Conservation (phyloP, 1,140 invertebrate genomes). For the Drosophila lacertosa region DNA sequence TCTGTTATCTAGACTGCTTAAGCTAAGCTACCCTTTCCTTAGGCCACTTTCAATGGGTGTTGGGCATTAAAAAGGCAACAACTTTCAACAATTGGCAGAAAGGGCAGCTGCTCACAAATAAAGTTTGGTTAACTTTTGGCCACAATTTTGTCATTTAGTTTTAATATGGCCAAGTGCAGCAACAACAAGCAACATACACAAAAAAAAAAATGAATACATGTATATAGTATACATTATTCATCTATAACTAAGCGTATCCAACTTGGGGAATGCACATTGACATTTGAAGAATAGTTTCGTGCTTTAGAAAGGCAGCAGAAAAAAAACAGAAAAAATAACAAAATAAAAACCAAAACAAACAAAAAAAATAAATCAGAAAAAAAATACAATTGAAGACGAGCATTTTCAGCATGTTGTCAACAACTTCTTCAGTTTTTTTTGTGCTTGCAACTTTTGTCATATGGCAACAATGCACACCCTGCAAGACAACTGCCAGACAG, state of each 20-base stretch:
- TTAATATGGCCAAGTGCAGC: conserved; percentile 27
- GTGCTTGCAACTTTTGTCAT: conserved; percentile 33
- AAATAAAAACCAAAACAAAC: too few species aligned
- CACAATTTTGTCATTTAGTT: conserved; percentile 36
- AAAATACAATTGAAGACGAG: conserved; percentile 39
- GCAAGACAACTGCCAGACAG: neutral
- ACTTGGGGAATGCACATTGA: conserved; percentile 62
- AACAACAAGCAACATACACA: conserved; percentile 26
- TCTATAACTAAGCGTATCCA: conserved; percentile 9
- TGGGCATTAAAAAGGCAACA: conserved; percentile 20
- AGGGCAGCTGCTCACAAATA: conserved; percentile 62
- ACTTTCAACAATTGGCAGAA: conserved; percentile 34
- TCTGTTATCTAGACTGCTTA: too few species aligned
- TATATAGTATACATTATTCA: too few species aligned
- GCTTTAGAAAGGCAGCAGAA: conserved; percentile 48
- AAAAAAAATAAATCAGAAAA: conserved; percentile 17
- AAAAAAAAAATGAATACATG: neutral
- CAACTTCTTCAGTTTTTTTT: conserved; percentile 10
- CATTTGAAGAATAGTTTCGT: conserved; percentile 58
- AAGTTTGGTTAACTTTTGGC: conserved; percentile 40
- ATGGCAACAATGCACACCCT: conserved; percentile 4
- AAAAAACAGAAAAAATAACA: conserved; percentile 26
- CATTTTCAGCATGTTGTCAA: conserved; percentile 38
- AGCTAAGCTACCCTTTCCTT: neutral
- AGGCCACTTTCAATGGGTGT: conserved; percentile 19